phyloP scores from a whole-genome alignment of 2,888 invertebrate genomes.

The Cataglyphis livida region DNA sequence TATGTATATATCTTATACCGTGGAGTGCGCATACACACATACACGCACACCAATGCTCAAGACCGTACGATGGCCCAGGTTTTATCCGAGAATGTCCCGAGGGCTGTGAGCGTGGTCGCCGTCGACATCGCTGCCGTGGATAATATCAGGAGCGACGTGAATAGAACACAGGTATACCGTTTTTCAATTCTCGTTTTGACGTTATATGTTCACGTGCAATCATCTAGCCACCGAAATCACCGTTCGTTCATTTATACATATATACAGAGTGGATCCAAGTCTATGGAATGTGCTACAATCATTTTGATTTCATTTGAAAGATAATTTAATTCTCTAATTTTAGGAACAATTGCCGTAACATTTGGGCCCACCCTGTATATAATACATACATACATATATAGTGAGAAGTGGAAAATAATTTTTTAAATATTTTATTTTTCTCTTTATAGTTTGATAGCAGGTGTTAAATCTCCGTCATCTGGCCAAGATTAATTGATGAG shows the following conservation, averaged over 20 bases:
- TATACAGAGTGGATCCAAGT: too few relatives aligned
- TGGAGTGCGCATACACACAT: constrained; percentile 50
- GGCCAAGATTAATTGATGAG: background rate
- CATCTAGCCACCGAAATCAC: background rate
- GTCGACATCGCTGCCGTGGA: constrained; percentile 77
- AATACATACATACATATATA: too few relatives aligned
- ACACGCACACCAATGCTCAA: constrained; percentile 75
- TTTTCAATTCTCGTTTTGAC: background rate
- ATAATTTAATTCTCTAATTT: too few relatives aligned
- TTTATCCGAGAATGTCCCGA: constrained; percentile 84
- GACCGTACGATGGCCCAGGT: constrained; percentile 84
- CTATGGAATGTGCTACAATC: too few relatives aligned
- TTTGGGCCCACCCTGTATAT: too few relatives aligned
- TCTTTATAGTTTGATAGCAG: background rate
- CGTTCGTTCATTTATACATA: background rate
- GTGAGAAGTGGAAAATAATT: background rate
- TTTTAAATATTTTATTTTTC: background rate
- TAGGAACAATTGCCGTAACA: too few relatives aligned
- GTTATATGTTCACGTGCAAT: background rate
- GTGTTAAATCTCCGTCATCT: background rate
- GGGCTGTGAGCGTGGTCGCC: constrained; percentile 83
- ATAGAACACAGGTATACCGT: constrained; percentile 66
- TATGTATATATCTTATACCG: background rate
- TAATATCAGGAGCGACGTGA: constrained; percentile 58
- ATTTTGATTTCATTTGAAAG: too few relatives aligned